Evolutionary conservation across 1,140 invertebrate species (phyloP), one percentile per base, ranked within the genome.

Genomic region (Drosophila insularis): DNA sequence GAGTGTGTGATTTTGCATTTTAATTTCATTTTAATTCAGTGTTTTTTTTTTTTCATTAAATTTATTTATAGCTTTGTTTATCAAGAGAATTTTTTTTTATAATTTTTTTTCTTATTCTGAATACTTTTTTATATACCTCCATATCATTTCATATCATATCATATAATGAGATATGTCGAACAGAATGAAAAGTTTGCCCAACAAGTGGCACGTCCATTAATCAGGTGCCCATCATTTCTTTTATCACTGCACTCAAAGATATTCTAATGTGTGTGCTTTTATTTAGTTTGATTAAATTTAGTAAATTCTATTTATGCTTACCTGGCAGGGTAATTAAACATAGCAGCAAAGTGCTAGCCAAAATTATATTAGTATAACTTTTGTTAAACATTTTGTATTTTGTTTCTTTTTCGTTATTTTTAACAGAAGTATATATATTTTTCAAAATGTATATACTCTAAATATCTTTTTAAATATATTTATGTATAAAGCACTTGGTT

Each of bases 231-330:
- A 50, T 50, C 43, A 50, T 14, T 43, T 46, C 2, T 40, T 60
- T 79, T 87, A 81, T 86, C 81, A 85, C 81, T 66, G 80, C 77
- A 85, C 81, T 77, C 70, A 40, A 55, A 53, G 32, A 63, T 67
- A 71, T 7, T 60, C 31, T 21, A 50, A 50, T 50, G 43, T 46
- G 43, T 46, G 43, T 46, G 17, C 14, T 50, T 50, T 3, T 11
- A 3, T 2, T 21, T 50, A 4, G 2, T 50, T 50, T 21, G 43
- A 50, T 19, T 50, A 50, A 50, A 17, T 50, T 50, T 21, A 21
- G 17, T 50, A 32, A 64, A 64, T 21, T 53, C 39, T 66, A 67
- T 60, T 59, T 60, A 55, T 60, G 54, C 77, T 87, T 89, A 89
- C 84, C 85, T 89, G 86, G 85, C 54, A 79, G 46, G 59, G 58